Percentiles rank a stretch among this genome's conserved stretches.
Conservation (phyloP, 2,113 vertebrate genomes). For the Labeo catla region DNA sequence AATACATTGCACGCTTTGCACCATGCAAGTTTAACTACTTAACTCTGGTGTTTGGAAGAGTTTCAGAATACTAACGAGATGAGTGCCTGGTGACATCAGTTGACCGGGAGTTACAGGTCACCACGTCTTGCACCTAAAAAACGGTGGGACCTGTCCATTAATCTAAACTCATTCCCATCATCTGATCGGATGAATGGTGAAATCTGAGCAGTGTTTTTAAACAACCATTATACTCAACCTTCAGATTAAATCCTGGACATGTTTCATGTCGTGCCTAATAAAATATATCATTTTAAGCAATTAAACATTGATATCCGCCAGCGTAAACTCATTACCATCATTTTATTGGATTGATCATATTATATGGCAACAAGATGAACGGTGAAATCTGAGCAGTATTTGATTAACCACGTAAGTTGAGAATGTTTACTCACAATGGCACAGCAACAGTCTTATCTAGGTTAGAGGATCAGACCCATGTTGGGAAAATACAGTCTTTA, state of each 20-base stretch:
- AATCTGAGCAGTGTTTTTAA: background rate
- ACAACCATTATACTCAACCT: too few species aligned
- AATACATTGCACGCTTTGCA: conserved; percentile 69
- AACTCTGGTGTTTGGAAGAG: conserved; percentile 60
- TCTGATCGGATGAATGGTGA: background rate
- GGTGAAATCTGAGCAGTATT: too few species aligned
- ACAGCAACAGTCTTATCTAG: background rate
- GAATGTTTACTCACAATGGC: background rate
- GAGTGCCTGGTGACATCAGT: conserved; percentile 44
- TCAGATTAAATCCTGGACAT: background rate
- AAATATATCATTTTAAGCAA: background rate
- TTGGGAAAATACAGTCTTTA: background rate
- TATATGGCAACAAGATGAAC: too few species aligned
- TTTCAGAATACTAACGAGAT: conserved; percentile 56
- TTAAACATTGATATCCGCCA: background rate
- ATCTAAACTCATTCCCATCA: too few species aligned
- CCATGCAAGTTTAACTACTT: conserved; percentile 68
- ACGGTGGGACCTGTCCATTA: background rate
- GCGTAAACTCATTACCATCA: too few species aligned
- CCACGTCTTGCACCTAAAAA: background rate
- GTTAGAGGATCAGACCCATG: background rate
- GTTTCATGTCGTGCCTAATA: background rate
- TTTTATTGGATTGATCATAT: too few species aligned
- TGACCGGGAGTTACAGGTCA: conserved; percentile 46
- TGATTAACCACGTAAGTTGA: too few species aligned